These are phyloP conservation scores for Harpagifer antarcticus DNA, from an alignment of 2,797 vertebrate genomes.

Conservation along the genomic window DNA sequence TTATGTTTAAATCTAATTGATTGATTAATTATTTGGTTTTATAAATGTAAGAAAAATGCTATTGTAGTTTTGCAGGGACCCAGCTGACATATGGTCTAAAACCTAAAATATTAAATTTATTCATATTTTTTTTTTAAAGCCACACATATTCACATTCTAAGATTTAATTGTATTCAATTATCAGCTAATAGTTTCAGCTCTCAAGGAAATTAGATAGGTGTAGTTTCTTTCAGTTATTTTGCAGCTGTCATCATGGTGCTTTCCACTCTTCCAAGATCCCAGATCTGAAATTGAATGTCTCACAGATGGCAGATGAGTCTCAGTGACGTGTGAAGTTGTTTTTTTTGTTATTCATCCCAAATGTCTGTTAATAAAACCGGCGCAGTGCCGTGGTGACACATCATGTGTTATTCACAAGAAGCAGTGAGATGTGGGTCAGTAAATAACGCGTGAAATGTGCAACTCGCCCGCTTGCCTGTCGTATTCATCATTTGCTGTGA, in stretches of 20 bases:
- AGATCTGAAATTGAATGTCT: background rate
- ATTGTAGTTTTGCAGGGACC: no score
- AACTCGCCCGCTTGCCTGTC: background rate
- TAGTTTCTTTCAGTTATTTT: background rate
- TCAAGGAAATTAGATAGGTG: background rate
- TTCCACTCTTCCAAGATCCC: background rate
- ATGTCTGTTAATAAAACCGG: constrained; percentile 5
- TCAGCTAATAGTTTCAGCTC: background rate
- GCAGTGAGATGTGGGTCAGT: constrained; percentile 4
- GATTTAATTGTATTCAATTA: background rate
- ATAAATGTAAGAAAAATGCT: no score
- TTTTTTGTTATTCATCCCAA: background rate
- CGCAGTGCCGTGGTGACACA: constrained; percentile 19
- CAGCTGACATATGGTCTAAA: background rate
- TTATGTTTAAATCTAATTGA: no score
- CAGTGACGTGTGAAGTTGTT: background rate
- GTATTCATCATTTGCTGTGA: background rate
- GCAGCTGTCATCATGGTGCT: background rate
- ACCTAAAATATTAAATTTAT: background rate
- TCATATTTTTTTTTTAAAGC: background rate
- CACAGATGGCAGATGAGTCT: constrained; percentile 32
- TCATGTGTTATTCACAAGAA: constrained; percentile 29
- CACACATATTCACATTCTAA: background rate
- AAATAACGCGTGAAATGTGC: background rate
- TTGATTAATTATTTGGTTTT: no score